Evolutionary conservation across 1,140 invertebrate species (phyloP), one percentile per base, ranked within the genome.

Genomic region (Orchestia grillus): DNA sequence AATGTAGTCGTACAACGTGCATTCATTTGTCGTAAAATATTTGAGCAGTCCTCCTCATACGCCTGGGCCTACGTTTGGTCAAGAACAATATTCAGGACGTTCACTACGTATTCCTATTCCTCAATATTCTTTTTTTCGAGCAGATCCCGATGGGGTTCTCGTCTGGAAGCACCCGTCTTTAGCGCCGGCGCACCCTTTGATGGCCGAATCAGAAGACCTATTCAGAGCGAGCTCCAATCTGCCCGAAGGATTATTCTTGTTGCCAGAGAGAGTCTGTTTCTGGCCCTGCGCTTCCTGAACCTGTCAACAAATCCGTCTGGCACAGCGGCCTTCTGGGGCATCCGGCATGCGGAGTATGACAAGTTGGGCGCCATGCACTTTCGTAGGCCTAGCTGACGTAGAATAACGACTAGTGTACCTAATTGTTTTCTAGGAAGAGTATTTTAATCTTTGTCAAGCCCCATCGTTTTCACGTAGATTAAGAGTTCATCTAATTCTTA

Each of bases 201-300:
- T 77, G 62, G 62, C 62, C 62, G 62, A 77, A 77, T 77, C 62
- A 77, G 62, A 77, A 77, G 62, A 77, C 62, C 62, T 77, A 77
- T 77, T 77, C 62, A 77, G 62, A 77, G 15, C 62, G 3, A 15
- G 62, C 15, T 28, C 62, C 62, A 77, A 77, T 77, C 62, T 77
- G 62, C 62, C 62, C 11, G 62, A 77, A 77, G 62, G 62, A 77
- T 77, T 77, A 77, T 77, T 77, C 62, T 77, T 77, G 62, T 77
- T 77, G 28, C 62, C 62, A 77, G 28, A 77, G 62, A 77, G 11
- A 8, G 62, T 77, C 62, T 77, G 62, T 77, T 77, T 77, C 62
- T 77, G 62, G 62, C 62, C 19, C 62, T 77, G 11, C 62, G 36
- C 15, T 23, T 19, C 15, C 62, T 19, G 62, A 77, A 77, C 62